Percentiles rank a stretch among this genome's conserved stretches.
Conservation (phyloP, 2,888 invertebrate genomes). For the Ferdinandea cuprea region DNA sequence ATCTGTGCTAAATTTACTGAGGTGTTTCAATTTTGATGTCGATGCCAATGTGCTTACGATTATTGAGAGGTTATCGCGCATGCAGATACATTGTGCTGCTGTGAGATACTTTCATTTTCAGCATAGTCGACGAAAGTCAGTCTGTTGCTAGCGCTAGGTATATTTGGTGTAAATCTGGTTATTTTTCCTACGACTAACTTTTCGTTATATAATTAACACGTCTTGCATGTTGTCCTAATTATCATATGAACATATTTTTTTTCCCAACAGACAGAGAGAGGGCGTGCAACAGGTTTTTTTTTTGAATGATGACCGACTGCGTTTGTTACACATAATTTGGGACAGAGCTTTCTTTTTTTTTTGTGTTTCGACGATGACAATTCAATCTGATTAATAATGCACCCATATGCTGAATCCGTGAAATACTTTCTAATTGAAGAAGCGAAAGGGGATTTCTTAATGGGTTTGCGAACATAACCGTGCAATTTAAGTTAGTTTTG, state of each 20-base stretch:
- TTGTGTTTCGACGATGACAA: slow-evolving; percentile 23
- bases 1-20: slow-evolving; percentile 25
- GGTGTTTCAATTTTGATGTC: slow-evolving; percentile 39
- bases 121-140: background rate
- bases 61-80: slow-evolving; percentile 46
- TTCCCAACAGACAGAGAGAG: slow-evolving; percentile 3
- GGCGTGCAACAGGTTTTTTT: slow-evolving; percentile 20
- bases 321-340: background rate
- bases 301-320: slow-evolving; percentile 17
- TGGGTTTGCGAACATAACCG: slow-evolving; percentile 24
- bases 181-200: no score
- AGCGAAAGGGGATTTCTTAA: slow-evolving; percentile 21
- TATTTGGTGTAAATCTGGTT: background rate
- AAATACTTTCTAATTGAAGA: slow-evolving; percentile 59
- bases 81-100: background rate
- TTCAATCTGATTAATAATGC: slow-evolving; percentile 21
- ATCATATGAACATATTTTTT: slow-evolving; percentile 5
- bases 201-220: slow-evolving; percentile 51
- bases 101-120: slow-evolving; percentile 55
- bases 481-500: slow-evolving; percentile 3
- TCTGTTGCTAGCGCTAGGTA: slow-evolving; percentile 51
- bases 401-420: background rate
- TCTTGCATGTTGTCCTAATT: slow-evolving; percentile 48
- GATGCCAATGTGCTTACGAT: slow-evolving; percentile 45
- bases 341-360: slow-evolving; percentile 30